Evolutionary conservation across 2,113 vertebrate genomes (phyloP), one percentile per base, ranked within the genome.

Genomic region (Aplodontia rufa): DNA sequence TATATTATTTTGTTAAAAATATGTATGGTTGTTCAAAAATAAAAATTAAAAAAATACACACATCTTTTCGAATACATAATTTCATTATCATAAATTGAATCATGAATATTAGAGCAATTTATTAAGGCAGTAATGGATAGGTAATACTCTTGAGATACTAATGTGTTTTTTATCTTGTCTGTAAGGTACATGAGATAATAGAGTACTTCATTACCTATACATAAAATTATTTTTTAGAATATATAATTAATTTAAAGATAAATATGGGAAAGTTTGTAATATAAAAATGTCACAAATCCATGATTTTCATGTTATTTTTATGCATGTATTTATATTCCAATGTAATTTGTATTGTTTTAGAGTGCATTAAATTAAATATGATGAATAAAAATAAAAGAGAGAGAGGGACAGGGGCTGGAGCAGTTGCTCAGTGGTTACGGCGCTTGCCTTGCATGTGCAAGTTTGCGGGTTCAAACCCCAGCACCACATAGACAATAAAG

Each of bases 41-140:
- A n/a, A n/a, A n/a, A n/a, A n/a, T n/a, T n/a, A n/a, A 71, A 55
- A 64, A 85, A 42, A 5, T 66, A 30, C 22, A 24, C 1, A n/a
- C 32, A 45, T 5, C 9, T 90, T 28, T 92, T 91, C 49, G 64
- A 93, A n/a, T 64, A 69, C 1, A 8, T 95, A 10, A 66, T 88
- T 95, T 84, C 71, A 55, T 84, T 66, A 76, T 75, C 22, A 93
- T 37, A 93, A 87, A 81, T 32, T 66, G 20, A 76, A 80, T 90
- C 19, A 37, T 32, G 4, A 24, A 5, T 81, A 84, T 37, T 79
- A 45, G 3, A 4, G 8, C 71, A 71, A 89, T 87, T 87, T 92
- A 40, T 49, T 81, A 40, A n/a, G 37, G 20, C 19, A 68, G 35
- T 58, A 64, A 92, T 45, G 32, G 32, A 80, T 49, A 58, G 42